Conservation (phyloP, 2,797 vertebrate genomes). For the Pampus argenteus region DNA sequence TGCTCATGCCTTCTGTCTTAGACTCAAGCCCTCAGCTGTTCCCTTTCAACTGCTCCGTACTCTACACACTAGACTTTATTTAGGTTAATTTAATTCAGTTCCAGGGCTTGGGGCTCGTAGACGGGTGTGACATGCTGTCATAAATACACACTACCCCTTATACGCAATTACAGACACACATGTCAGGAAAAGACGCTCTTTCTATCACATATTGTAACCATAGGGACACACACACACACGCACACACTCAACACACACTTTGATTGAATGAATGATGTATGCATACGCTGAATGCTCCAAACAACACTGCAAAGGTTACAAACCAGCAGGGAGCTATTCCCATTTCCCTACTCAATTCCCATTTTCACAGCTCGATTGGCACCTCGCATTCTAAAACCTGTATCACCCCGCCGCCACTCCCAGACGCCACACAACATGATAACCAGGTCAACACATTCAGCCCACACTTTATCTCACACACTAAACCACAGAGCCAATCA, state of each 20-base stretch:
- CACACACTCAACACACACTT: slow-evolving; percentile 35
- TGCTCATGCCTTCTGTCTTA: slow-evolving; percentile 47
- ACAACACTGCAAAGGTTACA: slow-evolving; percentile 72
- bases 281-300: slow-evolving; percentile 63
- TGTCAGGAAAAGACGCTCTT: slow-evolving; percentile 27
- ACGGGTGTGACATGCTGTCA: slow-evolving; percentile 68
- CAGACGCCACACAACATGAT: slow-evolving; percentile 48
- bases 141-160: slow-evolving; percentile 53
- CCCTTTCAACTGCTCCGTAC: slow-evolving; percentile 59
- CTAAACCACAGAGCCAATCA: slow-evolving; percentile 32
- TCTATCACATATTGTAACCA: slow-evolving; percentile 51
- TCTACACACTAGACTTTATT: slow-evolving; percentile 68
- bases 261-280: slow-evolving; percentile 75
- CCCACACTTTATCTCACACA: slow-evolving; percentile 34
- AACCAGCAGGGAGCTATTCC: slow-evolving; percentile 76
- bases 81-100: slow-evolving; percentile 83
- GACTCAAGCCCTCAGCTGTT: slow-evolving; percentile 58
- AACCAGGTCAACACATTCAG: slow-evolving; percentile 72
- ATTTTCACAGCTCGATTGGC: slow-evolving; percentile 84
- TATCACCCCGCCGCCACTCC: slow-evolving; percentile 53
- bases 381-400: slow-evolving; percentile 76
- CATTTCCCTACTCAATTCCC: slow-evolving; percentile 85
- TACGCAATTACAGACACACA: slow-evolving; percentile 51
- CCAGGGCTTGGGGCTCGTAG: slow-evolving; percentile 64
- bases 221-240: slow-evolving; percentile 22